Evolutionary conservation across 2,113 vertebrate genomes (phyloP), one percentile per base, ranked within the genome.

Genomic region (Cisticola juncidis): DNA sequence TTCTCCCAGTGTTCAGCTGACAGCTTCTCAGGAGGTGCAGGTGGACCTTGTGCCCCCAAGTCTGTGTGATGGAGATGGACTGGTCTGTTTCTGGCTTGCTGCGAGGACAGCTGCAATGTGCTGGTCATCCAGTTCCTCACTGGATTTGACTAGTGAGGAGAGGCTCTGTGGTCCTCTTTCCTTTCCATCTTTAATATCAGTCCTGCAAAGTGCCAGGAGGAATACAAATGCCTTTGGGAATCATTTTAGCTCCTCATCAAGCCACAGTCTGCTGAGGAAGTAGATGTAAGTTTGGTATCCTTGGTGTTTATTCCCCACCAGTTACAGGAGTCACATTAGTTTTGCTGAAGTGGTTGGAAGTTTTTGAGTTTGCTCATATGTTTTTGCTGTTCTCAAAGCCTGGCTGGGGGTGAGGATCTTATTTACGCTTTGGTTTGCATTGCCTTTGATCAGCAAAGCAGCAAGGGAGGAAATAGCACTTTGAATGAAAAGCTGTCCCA

Each of bases 401-500:
- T 74, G n/a, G 25, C 53, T 94, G 85, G 86, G 53, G 65, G 73
- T 78, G 72, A 90, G 56, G 48, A 80, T 90, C 68, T 92, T 94
- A 42, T 69, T 93, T 84, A 58, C 23, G 7, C 66, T 66, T 92
- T 2, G 2, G 33, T 94, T 51, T 2, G 1, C 45, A 3, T 56
- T 73, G 78, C 81, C 77, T 95, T 90, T 88, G 93, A 81, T 94
- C 76, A 81, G 82, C 64, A 83, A 80, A 93, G 68, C 64, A 90
- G 44, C 58, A 56, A 56, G 68, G 61, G 76, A 92, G 60, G 65
- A 88, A 86, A 51, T 5, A 71, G 51, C 56, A 25, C 79, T 93
- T 90, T 24, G 68, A 82, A 62, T 70, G 78, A 90, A 83, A 72
- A 94, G 60, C 72, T 83, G 64, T 94, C 72, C 92, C 33, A 1